Percentiles rank a stretch among this genome's conserved stretches.
These are phyloP conservation scores for Corythoichthys haematopterus DNA, from an alignment of 2,113 vertebrate genomes.

Conservation along the genomic window DNA sequence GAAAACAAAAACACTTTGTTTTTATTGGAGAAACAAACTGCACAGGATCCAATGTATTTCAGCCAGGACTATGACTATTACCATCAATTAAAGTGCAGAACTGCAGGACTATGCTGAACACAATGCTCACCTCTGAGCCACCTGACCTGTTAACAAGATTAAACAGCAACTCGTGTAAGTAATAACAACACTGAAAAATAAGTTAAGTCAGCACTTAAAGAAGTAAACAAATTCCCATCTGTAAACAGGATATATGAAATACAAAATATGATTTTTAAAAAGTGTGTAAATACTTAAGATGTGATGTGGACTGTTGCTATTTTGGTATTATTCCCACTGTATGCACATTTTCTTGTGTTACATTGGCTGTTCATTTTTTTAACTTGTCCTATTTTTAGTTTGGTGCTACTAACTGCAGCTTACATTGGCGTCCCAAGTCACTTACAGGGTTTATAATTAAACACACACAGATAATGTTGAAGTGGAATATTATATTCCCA, in stretches of 20 bases:
- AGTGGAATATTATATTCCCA: slow-evolving; percentile 29
- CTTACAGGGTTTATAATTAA: slow-evolving; percentile 36
- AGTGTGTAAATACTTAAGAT: not conserved
- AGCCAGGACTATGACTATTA: not conserved
- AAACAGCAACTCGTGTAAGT: not conserved
- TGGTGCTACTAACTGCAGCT: not conserved
- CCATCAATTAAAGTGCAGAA: not conserved
- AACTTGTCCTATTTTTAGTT: slow-evolving; percentile 7
- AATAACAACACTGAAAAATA: not conserved
- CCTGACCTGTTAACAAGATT: not conserved
- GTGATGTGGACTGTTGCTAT: not conserved
- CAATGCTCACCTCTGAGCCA: not conserved
- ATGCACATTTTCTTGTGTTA: not conserved
- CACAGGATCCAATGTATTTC: not conserved
- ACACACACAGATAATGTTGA: slow-evolving; percentile 30
- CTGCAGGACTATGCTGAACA: not conserved
- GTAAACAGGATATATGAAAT: not conserved
- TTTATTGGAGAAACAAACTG: not conserved
- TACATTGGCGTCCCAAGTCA: slow-evolving; percentile 15
- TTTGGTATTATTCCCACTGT: not conserved
- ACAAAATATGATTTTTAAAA: not conserved
- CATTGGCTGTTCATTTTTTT: not conserved
- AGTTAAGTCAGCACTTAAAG: not conserved
- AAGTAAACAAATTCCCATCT: not conserved
- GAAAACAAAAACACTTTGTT: not conserved